Conservation (phyloP, 2,113 vertebrate species). For the Etia nguti region DNA sequence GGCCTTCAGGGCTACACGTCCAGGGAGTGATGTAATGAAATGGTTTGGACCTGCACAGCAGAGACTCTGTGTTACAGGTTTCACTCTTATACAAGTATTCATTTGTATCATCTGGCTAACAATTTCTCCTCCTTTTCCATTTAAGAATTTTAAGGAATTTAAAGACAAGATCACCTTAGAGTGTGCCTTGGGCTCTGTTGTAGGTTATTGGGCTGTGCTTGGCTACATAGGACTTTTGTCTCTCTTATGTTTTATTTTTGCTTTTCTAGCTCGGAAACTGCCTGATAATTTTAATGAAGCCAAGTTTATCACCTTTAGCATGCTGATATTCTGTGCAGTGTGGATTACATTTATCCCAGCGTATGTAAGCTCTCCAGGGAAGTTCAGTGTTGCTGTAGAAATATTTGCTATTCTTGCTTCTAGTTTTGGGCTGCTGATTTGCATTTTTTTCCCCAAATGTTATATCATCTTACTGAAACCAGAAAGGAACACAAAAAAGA, state of each 20-base stretch:
- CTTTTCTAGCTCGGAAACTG: neutral
- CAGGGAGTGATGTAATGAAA: neutral
- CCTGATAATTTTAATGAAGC: neutral
- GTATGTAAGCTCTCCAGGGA: neutral
- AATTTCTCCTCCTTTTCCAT: conserved; percentile 54
- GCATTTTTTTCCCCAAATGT: neutral
- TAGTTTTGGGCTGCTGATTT: neutral
- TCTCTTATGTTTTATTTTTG: neutral
- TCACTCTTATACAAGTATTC: neutral
- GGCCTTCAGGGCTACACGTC: neutral
- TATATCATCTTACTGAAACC: neutral
- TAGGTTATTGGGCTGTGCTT: neutral
- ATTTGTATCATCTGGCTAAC: conserved; percentile 45
- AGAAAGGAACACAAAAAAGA: neutral
- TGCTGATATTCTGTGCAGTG: neutral
- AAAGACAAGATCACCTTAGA: neutral
- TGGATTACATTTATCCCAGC: neutral
- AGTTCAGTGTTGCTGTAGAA: neutral
- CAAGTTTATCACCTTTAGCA: conserved; percentile 1
- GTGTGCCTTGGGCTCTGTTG: neutral
- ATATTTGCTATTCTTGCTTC: conserved; percentile 3
- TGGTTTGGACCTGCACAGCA: neutral
- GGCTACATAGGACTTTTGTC: neutral
- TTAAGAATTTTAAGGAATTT: neutral
- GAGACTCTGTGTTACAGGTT: neutral